Evolutionary conservation across 1,140 invertebrate species (phyloP).

Genomic region (Pogonomyrmex barbatus): DNA sequence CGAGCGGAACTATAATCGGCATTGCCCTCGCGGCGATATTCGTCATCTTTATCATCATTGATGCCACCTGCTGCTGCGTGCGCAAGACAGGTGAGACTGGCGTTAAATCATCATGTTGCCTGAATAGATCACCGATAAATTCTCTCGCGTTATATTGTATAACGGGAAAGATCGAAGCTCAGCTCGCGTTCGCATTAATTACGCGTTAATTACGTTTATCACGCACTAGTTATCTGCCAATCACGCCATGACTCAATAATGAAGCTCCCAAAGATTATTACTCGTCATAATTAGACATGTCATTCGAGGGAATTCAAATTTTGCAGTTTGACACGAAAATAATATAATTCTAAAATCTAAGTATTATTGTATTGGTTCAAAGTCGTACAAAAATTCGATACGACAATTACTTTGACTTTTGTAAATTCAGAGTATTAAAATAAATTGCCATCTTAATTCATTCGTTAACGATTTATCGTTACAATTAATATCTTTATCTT

Average conservation of each 20-base stretch:
- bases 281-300: neutral
- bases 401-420: neutral
- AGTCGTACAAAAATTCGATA: neutral
- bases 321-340: neutral
- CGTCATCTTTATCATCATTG: constrained; percentile 91
- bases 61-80: constrained; percentile 91
- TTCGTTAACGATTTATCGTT: neutral
- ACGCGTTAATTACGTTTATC: constrained; percentile 5
- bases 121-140: constrained; percentile 7
- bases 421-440: neutral
- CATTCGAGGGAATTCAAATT: neutral
- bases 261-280: neutral
- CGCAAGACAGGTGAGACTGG: constrained; percentile 85
- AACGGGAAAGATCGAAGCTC: neutral
- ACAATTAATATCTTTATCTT: neutral
- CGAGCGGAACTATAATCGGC: constrained; percentile 92
- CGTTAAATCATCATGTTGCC: constrained; percentile 39
- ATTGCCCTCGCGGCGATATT: constrained; percentile 91
- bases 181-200: neutral
- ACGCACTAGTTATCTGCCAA: neutral
- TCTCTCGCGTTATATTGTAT: neutral
- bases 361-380: neutral
- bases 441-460: neutral
- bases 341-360: neutral
- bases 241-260: neutral